A percentile compares a stretch with the other conserved stretches of the same genome.
Evolutionary conservation across 2,888 invertebrate species (phyloP).

Genomic region (Parapristionchus giblindavisi): DNA sequence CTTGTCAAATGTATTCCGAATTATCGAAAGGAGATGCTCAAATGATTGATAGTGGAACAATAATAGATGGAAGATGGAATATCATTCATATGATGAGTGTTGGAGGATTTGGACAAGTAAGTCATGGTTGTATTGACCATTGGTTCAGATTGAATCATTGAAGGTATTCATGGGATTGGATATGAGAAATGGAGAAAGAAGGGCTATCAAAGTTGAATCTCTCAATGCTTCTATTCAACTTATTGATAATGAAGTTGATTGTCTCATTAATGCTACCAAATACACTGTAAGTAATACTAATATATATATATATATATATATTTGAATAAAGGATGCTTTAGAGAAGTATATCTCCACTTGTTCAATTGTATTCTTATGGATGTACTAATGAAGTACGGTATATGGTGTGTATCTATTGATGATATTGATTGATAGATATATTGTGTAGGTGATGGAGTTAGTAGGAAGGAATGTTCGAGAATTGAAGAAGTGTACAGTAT

Average conservation of each 20-base stretch:
- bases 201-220: conserved; percentile 35
- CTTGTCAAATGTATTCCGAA: conserved; percentile 17
- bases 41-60: conserved; percentile 13
- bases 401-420: conserved; percentile 9
- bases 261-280: conserved; percentile 4
- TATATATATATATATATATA: not conserved
- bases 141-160: not conserved
- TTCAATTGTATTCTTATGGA: conserved; percentile 27
- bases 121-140: not conserved
- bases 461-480: conserved; percentile 55
- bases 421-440: not conserved
- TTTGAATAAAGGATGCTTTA: not conserved
- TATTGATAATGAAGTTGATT: conserved; percentile 28
- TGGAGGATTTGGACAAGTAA: conserved; percentile 37
- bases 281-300: not conserved
- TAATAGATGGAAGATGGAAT: conserved; percentile 19
- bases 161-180: conserved; percentile 30
- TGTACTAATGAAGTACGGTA: conserved; percentile 10
- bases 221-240: conserved; percentile 15
- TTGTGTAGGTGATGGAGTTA: conserved; percentile 53
- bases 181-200: not conserved
- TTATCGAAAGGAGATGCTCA: conserved; percentile 14
- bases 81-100: conserved; percentile 12
- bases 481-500: conserved; percentile 44
- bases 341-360: conserved; percentile 13